Evolutionary conservation across 2,113 vertebrate species (phyloP).

Genomic region (Leptobrachium ailaonicum): DNA sequence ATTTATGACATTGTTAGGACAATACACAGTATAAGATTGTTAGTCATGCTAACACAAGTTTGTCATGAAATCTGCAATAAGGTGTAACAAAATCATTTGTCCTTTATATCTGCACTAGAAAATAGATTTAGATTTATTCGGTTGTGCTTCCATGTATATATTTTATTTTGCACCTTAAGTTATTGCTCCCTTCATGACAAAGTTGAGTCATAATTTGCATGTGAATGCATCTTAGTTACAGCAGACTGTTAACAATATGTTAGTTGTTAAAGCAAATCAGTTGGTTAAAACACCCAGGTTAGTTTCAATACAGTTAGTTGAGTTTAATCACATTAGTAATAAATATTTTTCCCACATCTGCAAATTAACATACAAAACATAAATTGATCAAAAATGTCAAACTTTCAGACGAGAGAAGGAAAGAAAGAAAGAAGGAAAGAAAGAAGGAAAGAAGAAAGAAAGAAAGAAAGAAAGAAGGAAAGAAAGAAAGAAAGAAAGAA

Average conservation of each 20-base stretch:
- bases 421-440: not conserved
- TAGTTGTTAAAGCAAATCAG: constrained; percentile 25
- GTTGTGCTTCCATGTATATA: not conserved
- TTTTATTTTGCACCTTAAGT: not conserved
- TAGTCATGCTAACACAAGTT: constrained; percentile 38
- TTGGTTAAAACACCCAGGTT: constrained; percentile 19
- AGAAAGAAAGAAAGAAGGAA: too few relatives aligned
- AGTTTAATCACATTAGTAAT: not conserved
- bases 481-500: too few relatives aligned
- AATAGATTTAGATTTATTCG: not conserved
- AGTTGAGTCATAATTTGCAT: constrained; percentile 8
- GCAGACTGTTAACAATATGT: constrained; percentile 19
- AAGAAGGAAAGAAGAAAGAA: too few relatives aligned
- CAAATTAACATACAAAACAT: too few relatives aligned
- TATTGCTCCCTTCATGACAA: constrained; percentile 15
- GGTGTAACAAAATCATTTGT: not conserved
- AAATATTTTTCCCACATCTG: not conserved
- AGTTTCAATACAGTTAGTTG: not conserved
- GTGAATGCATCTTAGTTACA: not conserved
- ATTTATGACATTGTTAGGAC: constrained; percentile 25
- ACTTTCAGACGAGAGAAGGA: not conserved
- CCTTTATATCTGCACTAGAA: not conserved
- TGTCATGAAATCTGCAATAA: constrained; percentile 24
- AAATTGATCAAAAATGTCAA: not conserved
- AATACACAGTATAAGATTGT: constrained; percentile 24